A percentile compares a stretch with the other conserved stretches of the same genome.
Conservation (phyloP, 2,797 vertebrate genomes). For the Crax fasciolata region DNA sequence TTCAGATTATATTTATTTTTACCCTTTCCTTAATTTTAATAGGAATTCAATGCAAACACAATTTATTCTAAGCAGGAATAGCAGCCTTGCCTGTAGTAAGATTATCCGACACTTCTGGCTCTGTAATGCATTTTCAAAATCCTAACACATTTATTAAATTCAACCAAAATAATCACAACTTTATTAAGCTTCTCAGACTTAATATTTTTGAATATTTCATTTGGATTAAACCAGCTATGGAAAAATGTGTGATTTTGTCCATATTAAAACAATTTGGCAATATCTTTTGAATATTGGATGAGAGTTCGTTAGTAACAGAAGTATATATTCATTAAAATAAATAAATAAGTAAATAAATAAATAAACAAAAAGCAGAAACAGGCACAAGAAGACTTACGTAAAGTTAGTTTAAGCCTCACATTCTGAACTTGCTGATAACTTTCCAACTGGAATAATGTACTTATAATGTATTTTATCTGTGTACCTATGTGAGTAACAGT, state of each 20-base stretch:
- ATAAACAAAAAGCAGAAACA: neutral
- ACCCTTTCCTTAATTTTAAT: neutral
- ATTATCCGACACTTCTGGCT: slow-evolving; percentile 27
- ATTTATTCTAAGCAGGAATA: neutral
- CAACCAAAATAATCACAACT: slow-evolving; percentile 16
- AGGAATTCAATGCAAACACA: slow-evolving; percentile 18
- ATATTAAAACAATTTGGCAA: neutral
- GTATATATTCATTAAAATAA: neutral
- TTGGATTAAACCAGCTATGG: neutral
- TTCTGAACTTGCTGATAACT: neutral
- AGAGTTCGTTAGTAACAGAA: neutral
- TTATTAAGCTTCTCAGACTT: slow-evolving; percentile 16
- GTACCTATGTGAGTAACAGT: neutral
- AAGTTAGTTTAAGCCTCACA: neutral
- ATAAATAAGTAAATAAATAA: neutral
- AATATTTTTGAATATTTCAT: slow-evolving; percentile 6
- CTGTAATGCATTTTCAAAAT: neutral
- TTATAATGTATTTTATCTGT: neutral
- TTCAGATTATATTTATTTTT: slow-evolving; percentile 15
- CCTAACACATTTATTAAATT: slow-evolving; percentile 1
- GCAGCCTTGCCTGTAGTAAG: neutral
- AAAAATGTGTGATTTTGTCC: neutral
- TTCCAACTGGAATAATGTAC: neutral
- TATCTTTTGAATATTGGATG: neutral
- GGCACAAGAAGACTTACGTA: neutral